A percentile compares a stretch with the other conserved stretches of the same genome.
phyloP scores from a whole-genome alignment of 2,888 invertebrate species.

The Capitulum mitella region DNA sequence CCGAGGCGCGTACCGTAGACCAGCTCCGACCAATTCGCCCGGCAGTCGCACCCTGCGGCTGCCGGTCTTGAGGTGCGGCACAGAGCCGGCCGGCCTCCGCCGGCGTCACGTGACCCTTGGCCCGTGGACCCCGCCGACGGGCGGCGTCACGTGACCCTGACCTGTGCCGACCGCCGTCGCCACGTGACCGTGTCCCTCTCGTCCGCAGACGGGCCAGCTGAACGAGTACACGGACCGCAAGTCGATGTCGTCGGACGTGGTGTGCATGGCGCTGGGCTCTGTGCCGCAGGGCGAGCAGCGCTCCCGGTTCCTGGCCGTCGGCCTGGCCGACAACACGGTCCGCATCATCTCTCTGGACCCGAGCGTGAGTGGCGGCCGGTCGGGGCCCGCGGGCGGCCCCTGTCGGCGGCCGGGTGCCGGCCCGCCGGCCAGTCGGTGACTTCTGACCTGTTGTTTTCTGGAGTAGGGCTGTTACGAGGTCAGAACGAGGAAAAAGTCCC shows the following conservation, averaged over 20 bases:
- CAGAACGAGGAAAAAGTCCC: too few species aligned
- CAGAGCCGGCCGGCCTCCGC: background rate
- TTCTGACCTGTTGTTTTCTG: too few species aligned
- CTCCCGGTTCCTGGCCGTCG: slow-evolving; percentile 91
- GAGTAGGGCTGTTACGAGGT: too few species aligned
- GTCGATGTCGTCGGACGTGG: slow-evolving; percentile 91
- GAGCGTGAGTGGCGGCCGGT: slow-evolving; percentile 60
- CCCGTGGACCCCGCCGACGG: slow-evolving; percentile 62
- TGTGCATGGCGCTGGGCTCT: slow-evolving; percentile 95
- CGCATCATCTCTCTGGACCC: slow-evolving; percentile 96
- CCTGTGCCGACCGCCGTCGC: too few species aligned
- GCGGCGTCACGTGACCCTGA: too few species aligned
- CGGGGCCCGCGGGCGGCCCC: too few species aligned
- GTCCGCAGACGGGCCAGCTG: slow-evolving; percentile 81
- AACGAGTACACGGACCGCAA: slow-evolving; percentile 98
- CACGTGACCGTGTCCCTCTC: too few species aligned
- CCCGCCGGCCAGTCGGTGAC: too few species aligned
- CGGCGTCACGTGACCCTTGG: too few species aligned
- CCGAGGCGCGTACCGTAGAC: background rate
- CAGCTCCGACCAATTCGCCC: background rate
- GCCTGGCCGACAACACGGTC: slow-evolving; percentile 91
- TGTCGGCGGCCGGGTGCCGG: too few species aligned
- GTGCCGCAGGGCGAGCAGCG: slow-evolving; percentile 92
- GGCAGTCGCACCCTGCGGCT: background rate
- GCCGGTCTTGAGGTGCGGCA: background rate